Conservation (phyloP, 2,888 invertebrate species). For the Spodoptera littoralis region DNA sequence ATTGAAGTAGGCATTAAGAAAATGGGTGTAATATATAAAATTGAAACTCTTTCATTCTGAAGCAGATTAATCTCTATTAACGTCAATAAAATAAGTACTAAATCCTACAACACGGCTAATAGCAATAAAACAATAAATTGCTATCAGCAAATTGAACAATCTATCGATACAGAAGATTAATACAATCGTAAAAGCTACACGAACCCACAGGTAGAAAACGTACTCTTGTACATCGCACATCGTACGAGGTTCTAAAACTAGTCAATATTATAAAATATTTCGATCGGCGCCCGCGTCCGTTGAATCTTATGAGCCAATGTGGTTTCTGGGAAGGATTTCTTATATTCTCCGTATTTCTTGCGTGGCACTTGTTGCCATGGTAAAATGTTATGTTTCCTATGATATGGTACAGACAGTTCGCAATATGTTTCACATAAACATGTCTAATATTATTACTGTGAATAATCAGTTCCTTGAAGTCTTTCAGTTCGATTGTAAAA, state of each 20-base stretch:
- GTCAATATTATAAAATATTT: slow-evolving; percentile 8
- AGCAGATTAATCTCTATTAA: no score
- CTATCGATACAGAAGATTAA: neutral
- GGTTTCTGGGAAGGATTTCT: slow-evolving; percentile 10
- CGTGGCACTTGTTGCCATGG: neutral
- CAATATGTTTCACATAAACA: no score
- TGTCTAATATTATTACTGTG: no score
- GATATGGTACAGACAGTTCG: neutral
- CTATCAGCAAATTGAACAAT: neutral
- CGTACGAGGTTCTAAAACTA: neutral
- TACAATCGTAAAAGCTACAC: neutral
- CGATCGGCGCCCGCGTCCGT: neutral
- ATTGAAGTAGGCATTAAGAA: no score
- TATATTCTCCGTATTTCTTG: slow-evolving; percentile 1
- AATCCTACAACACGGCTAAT: neutral
- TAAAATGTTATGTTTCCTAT: neutral
- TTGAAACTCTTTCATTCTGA: no score
- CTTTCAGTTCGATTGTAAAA: no score
- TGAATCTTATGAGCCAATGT: slow-evolving; percentile 1
- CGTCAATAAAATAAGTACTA: neutral
- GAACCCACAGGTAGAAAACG: neutral
- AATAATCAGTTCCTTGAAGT: no score
- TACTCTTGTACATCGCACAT: slow-evolving; percentile 1
- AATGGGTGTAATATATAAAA: no score
- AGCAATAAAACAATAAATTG: slow-evolving; percentile 3